phyloP scores from a whole-genome alignment of 2,888 invertebrate species.

The Spisula solida region DNA sequence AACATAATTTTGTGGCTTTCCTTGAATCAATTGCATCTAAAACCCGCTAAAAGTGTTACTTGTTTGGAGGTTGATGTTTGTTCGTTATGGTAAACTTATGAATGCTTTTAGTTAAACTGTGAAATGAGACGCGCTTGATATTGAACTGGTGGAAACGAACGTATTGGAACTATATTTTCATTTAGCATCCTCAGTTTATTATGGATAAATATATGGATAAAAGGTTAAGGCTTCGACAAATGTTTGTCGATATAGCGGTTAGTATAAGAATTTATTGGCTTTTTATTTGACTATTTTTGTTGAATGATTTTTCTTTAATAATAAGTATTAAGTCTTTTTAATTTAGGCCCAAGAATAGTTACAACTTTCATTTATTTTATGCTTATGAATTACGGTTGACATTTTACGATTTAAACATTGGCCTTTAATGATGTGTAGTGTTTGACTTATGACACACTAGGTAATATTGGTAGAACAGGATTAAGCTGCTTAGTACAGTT shows the following conservation, averaged over 20 bases:
- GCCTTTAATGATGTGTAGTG: too few species aligned
- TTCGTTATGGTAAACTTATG: not conserved
- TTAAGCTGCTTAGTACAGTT: too few species aligned
- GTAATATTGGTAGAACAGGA: too few species aligned
- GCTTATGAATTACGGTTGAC: too few species aligned
- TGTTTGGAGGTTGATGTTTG: not conserved
- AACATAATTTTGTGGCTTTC: not conserved
- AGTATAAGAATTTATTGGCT: slow-evolving; percentile 47
- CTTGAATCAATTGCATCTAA: not conserved
- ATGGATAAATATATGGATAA: slow-evolving; percentile 73
- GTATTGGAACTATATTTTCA: not conserved
- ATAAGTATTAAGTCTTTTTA: too few species aligned
- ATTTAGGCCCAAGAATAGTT: too few species aligned
- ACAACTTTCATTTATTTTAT: too few species aligned
- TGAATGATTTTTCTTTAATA: too few species aligned
- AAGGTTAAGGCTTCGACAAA: slow-evolving; percentile 64
- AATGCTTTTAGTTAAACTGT: not conserved
- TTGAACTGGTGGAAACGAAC: not conserved
- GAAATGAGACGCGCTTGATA: not conserved
- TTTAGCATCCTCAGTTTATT: not conserved
- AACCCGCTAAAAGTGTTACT: not conserved
- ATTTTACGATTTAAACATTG: too few species aligned
- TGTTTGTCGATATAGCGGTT: slow-evolving; percentile 62
- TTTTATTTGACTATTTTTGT: not conserved
- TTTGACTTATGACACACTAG: too few species aligned